phyloP scores from a whole-genome alignment of 2,888 invertebrate genomes.

The Ennomos fuscantarius region DNA sequence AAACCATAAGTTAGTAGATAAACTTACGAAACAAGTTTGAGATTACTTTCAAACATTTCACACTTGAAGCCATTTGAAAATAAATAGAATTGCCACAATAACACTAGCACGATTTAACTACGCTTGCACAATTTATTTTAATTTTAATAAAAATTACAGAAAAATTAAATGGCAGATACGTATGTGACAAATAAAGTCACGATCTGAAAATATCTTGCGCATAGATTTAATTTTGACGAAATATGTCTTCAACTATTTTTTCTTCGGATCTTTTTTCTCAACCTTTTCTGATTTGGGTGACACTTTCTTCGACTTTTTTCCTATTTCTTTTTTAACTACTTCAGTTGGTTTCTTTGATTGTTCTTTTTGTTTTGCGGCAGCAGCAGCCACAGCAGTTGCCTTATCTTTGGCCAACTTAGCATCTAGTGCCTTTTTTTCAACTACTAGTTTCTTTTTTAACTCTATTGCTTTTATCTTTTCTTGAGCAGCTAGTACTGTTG shows the following conservation, averaged over 20 bases:
- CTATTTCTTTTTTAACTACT: slow-evolving; percentile 23
- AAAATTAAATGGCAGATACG: background rate
- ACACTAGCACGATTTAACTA: too few species aligned
- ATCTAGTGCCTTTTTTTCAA: slow-evolving; percentile 38
- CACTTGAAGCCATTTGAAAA: slow-evolving; percentile 33
- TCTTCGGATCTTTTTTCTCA: slow-evolving; percentile 34
- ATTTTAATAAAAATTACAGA: too few species aligned
- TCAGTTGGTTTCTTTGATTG: slow-evolving; percentile 35
- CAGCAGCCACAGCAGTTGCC: slow-evolving; percentile 16
- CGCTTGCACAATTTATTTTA: too few species aligned
- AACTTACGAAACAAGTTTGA: slow-evolving; percentile 50
- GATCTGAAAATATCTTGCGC: too few species aligned
- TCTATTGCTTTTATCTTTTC: slow-evolving; percentile 56
- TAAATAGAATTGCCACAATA: slow-evolving; percentile 11
- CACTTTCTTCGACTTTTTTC: slow-evolving; percentile 34
- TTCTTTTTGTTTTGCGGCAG: slow-evolving; percentile 3
- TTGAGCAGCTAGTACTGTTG: slow-evolving; percentile 52
- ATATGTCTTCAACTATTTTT: slow-evolving; percentile 3
- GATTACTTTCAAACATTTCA: slow-evolving; percentile 37
- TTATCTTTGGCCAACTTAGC: slow-evolving; percentile 44
- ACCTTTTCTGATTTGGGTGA: slow-evolving; percentile 33
- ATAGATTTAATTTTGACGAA: slow-evolving; percentile 2
- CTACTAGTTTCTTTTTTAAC: slow-evolving; percentile 46
- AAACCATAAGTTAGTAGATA: too few species aligned
- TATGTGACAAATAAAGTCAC: background rate